These are phyloP conservation scores for Oncorhynchus masou DNA, from an alignment of 2,113 vertebrate species.

Conservation along the genomic window DNA sequence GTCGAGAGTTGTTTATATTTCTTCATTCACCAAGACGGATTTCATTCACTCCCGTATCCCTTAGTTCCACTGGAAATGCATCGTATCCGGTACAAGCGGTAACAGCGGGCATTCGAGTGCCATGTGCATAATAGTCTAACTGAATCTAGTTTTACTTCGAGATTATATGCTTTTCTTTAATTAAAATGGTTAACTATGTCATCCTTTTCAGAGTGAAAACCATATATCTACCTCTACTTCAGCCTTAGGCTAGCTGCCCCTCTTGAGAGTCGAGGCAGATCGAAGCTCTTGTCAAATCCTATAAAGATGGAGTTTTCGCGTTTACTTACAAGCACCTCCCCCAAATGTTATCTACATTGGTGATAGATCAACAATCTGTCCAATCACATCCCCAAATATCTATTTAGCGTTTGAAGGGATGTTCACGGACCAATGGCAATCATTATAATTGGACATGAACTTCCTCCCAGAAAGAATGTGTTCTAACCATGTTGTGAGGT, in stretches of 20 bases:
- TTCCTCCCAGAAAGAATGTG: not conserved
- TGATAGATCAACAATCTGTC: constrained; percentile 43
- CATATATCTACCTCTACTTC: constrained; percentile 30
- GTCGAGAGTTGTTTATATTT: constrained; percentile 49
- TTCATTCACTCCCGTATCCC: constrained; percentile 60
- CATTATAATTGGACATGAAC: not conserved
- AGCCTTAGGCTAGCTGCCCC: constrained; percentile 46
- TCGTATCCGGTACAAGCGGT: constrained; percentile 43
- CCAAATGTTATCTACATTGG: not conserved
- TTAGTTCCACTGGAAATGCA: constrained; percentile 51
- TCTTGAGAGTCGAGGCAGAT: constrained; percentile 55
- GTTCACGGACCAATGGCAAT: constrained; percentile 21
- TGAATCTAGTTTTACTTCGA: constrained; percentile 2
- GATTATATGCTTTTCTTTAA: constrained; percentile 10
- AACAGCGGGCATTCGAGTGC: constrained; percentile 51
- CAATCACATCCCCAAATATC: constrained; percentile 55
- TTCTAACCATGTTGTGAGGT: not conserved
- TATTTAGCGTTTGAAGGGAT: constrained; percentile 4
- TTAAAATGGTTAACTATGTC: not conserved
- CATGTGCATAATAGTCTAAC: constrained; percentile 34
- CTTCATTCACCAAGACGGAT: constrained; percentile 68
- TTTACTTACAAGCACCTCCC: constrained; percentile 63
- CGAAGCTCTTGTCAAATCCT: constrained; percentile 75
- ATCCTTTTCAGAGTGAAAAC: constrained; percentile 44
- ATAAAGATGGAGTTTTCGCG: constrained; percentile 71